phyloP scores from a whole-genome alignment of 2,797 vertebrate genomes.

The Loriculus beryllinus region DNA sequence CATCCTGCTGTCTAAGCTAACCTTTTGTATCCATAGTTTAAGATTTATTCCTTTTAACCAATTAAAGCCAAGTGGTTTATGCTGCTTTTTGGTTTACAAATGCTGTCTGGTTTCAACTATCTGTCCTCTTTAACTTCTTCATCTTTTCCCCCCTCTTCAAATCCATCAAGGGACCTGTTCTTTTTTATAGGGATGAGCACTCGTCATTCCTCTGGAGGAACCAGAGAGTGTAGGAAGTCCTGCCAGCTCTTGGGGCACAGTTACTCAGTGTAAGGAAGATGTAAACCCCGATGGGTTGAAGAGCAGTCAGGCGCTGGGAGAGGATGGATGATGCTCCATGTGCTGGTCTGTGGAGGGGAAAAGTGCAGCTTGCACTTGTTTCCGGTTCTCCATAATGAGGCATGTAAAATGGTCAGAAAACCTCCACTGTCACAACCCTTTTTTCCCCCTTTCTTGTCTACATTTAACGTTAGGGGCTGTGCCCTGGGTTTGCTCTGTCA shows the following conservation, averaged over 20 bases:
- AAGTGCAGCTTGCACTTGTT: background rate
- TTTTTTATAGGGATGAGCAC: background rate
- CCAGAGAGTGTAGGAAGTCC: background rate
- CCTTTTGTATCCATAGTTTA: background rate
- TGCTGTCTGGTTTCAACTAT: background rate
- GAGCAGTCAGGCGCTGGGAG: background rate
- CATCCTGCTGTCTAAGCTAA: background rate
- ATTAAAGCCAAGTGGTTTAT: background rate
- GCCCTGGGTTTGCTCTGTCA: background rate
- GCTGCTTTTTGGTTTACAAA: background rate
- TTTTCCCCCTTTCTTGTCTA: background rate
- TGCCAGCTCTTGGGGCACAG: background rate
- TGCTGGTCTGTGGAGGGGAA: background rate
- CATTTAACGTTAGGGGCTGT: background rate
- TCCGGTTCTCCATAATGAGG: background rate
- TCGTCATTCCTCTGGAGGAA: background rate
- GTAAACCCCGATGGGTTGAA: too few relatives aligned
- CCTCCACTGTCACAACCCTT: background rate
- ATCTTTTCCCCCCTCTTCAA: background rate
- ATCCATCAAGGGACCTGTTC: background rate
- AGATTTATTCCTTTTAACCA: background rate
- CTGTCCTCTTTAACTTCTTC: background rate
- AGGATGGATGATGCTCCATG: background rate
- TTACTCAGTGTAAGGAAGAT: background rate
- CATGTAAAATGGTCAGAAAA: background rate